Conservation (phyloP, 2,797 vertebrate genomes). For the Decapterus maruadsi region DNA sequence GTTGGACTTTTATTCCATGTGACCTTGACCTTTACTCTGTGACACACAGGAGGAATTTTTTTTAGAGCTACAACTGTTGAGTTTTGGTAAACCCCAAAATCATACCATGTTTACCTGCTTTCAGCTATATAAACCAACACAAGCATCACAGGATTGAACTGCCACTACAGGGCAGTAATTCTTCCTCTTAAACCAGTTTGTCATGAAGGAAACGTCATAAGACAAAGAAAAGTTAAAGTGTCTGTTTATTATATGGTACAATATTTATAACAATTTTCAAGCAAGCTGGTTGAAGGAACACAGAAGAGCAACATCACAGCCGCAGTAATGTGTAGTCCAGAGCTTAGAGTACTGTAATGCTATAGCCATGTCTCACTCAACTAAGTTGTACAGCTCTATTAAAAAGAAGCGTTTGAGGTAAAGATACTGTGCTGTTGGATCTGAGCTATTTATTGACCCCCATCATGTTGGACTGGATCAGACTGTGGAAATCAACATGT, state of each 20-base stretch:
- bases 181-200: background rate
- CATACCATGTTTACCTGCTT: too few relatives aligned
- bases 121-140: too few relatives aligned
- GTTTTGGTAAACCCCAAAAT: too few relatives aligned
- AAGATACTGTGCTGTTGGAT: slow-evolving; percentile 21
- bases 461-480: background rate
- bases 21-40: too few relatives aligned
- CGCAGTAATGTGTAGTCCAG: slow-evolving; percentile 18
- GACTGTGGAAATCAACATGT: background rate
- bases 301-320: slow-evolving; percentile 25
- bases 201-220: background rate
- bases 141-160: too few relatives aligned
- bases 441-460: slow-evolving; percentile 12
- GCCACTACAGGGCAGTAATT: background rate
- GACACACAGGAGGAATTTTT: too few relatives aligned
- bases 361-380: slow-evolving; percentile 4
- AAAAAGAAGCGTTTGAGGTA: slow-evolving; percentile 24
- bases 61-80: too few relatives aligned
- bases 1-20: too few relatives aligned
- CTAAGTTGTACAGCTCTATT: background rate
- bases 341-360: background rate
- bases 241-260: slow-evolving; percentile 60
- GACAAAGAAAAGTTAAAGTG: slow-evolving; percentile 15
- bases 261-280: slow-evolving; percentile 39
- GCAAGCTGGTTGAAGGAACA: slow-evolving; percentile 22